Evolutionary conservation across 1,140 invertebrate genomes (phyloP), one percentile per base, ranked within the genome.

Genomic region (Hylaeus volcanicus): DNA sequence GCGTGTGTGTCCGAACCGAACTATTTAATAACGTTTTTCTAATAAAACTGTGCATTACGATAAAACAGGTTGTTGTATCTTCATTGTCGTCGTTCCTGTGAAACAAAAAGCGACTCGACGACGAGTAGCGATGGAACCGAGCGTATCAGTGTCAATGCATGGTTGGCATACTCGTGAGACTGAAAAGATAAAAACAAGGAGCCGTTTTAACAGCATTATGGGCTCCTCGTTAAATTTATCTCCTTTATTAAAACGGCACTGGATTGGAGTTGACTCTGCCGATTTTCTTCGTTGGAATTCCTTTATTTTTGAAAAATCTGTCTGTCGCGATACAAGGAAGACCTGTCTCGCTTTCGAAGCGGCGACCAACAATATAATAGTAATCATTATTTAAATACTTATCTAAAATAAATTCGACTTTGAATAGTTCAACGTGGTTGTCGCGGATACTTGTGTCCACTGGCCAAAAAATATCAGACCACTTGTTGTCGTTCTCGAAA

Each of bases 251-350:
- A 26, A 26, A 26, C 26, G 26, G 26, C 26, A 26, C 26, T 26
- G 26, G 26, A 26, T 26, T 26, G 26, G 26, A 26, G 26, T 26
- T 26, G 26, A 26, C 26, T 26, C 26, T 26, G 26, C 37, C 5
- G 41, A 56, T 1, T 68, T 12, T 5, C 45, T 69, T 69, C 37
- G 37, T 58, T 78, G 37, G 39, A 48, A 26, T 65, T 83, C 15
- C 39, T 83, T 85, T 79, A 85, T 85, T 85, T 83, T 83, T 83
- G 66, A 43, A 74, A 75, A 85, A 83, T 77, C 43, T 83, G n/a
- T 72, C 58, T 71, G 56, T 79, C 37, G 51, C 41, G 60, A 74
- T 83, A 71, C 81, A 79, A 74, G 83, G 70, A 84, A 84, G 81
- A 83, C 81, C 53, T 69, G 43, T 48, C 37, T 39, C 53, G 65